These are phyloP conservation scores for Embiotoca jacksoni DNA, from an alignment of 2,113 vertebrate species.

Conservation along the genomic window DNA sequence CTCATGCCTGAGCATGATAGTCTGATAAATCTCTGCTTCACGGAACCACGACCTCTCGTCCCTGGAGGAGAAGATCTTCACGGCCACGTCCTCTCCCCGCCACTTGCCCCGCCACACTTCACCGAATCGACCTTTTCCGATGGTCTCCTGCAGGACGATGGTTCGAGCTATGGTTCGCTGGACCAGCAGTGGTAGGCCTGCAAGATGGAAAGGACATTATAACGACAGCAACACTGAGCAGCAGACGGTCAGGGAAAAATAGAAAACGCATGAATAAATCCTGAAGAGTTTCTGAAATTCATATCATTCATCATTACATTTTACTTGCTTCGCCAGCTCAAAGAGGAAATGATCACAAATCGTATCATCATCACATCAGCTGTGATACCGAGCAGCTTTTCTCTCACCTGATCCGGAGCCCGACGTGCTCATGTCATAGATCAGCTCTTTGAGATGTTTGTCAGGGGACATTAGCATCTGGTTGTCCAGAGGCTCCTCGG, in stretches of 20 bases:
- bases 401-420: conserved; percentile 94
- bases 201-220: not conserved
- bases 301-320: no score
- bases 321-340: no score
- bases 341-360: not conserved
- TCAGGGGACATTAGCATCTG: conserved; percentile 85
- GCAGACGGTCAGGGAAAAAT: not conserved
- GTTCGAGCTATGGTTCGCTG: conserved; percentile 97
- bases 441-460: conserved; percentile 93
- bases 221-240: not conserved
- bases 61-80: conserved; percentile 98
- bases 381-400: not conserved
- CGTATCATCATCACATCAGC: not conserved
- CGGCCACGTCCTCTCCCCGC: conserved; percentile 96
- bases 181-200: conserved; percentile 94
- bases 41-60: conserved; percentile 98
- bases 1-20: conserved; percentile 95
- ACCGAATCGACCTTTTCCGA: conserved; percentile 95
- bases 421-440: conserved; percentile 93
- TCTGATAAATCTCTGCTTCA: conserved; percentile 98
- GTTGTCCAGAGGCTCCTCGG: conserved; percentile 90
- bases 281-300: no score
- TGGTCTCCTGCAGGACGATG: conserved; percentile 95
- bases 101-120: conserved; percentile 98
- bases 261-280: no score